phyloP scores from a whole-genome alignment of 2,113 vertebrate genomes.

The Poeciliopsis occidentalis region DNA sequence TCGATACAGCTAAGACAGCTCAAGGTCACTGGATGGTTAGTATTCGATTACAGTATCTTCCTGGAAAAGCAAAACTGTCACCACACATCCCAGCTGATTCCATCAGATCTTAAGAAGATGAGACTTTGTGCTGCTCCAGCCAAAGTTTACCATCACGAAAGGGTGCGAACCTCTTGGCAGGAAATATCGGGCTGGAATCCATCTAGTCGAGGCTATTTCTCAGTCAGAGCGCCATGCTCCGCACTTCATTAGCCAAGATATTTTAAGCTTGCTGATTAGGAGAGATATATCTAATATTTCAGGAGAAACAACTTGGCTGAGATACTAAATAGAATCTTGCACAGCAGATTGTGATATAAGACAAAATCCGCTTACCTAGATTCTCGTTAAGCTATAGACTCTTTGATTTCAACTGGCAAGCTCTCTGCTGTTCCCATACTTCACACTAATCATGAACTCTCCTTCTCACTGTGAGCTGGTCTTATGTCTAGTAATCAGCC shows the following conservation, averaged over 20 bases:
- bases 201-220: constrained; percentile 55
- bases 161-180: constrained; percentile 8
- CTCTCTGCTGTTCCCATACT: constrained; percentile 18
- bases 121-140: constrained; percentile 32
- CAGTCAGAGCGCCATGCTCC: constrained; percentile 54
- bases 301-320: constrained; percentile 46
- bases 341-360: constrained; percentile 44
- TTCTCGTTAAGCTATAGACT: constrained; percentile 39
- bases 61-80: constrained; percentile 56
- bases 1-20: constrained; percentile 67
- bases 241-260: constrained; percentile 66
- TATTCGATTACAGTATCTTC: constrained; percentile 62
- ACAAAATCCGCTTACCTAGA: constrained; percentile 28
- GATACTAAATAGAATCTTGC: constrained; percentile 38
- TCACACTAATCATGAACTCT: constrained; percentile 34
- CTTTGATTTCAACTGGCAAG: constrained; percentile 48
- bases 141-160: constrained; percentile 50
- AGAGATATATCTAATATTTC: constrained; percentile 58
- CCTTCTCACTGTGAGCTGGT: constrained; percentile 16
- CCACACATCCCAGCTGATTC: constrained; percentile 42
- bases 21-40: constrained; percentile 70
- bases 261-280: constrained; percentile 62
- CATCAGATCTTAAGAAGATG: constrained; percentile 50
- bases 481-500: constrained; percentile 33
- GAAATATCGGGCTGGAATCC: constrained; percentile 51